Percentiles rank a stretch among this genome's conserved stretches.
Conservation (phyloP, 1,140 invertebrate species). For the Cyclina sinensis region DNA sequence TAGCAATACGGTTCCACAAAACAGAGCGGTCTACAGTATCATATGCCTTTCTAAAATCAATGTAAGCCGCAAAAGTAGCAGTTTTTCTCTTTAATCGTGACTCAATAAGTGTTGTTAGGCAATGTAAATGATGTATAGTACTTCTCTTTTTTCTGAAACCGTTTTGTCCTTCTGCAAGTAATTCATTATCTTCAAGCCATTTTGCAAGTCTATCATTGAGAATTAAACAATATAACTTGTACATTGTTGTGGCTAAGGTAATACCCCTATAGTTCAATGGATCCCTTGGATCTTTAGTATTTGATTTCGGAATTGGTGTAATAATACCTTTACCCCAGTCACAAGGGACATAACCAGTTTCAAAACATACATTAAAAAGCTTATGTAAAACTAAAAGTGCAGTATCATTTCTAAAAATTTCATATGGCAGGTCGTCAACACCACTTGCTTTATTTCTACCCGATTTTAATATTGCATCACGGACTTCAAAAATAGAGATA, state of each 20-base stretch:
- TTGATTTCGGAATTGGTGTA: conserved; percentile 11
- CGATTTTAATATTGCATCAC: conserved; percentile 12
- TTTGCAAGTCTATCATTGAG: conserved; percentile 32
- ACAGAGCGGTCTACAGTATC: neutral
- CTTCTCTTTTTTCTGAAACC: too few relatives aligned
- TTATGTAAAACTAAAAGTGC: neutral
- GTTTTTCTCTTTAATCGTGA: conserved; percentile 6
- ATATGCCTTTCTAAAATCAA: conserved; percentile 27
- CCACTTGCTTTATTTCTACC: neutral
- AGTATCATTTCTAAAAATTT: conserved; percentile 43
- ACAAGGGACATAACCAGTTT: conserved; percentile 22
- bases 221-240: conserved; percentile 31
- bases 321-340: conserved; percentile 11
- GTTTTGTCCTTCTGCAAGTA: neutral
- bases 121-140: conserved; percentile 10
- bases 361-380: conserved; percentile 52
- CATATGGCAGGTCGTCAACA: neutral
- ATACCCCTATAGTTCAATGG: conserved; percentile 15
- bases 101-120: neutral
- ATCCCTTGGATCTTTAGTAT: neutral
- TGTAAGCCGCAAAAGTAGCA: conserved; percentile 17
- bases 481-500: conserved; percentile 18
- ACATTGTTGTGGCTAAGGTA: too few relatives aligned
- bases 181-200: conserved; percentile 14
- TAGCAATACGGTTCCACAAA: conserved; percentile 32